Percentiles rank a stretch among this genome's conserved stretches.
Evolutionary conservation across 1,140 invertebrate genomes (phyloP).

Genomic region (Gonatopus flavifemur): DNA sequence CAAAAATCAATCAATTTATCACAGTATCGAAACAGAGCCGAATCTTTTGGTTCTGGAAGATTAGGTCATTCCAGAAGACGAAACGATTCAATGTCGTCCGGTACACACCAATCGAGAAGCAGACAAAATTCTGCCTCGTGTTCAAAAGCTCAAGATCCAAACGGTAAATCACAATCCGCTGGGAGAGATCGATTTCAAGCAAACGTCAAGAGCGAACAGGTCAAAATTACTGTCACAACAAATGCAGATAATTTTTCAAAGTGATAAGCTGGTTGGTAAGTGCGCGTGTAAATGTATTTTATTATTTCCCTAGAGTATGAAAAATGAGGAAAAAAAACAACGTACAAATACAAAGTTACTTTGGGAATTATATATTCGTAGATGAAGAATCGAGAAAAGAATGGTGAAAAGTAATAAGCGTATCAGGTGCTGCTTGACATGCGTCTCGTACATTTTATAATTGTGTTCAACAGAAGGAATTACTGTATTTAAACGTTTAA

Average conservation of each 20-base stretch:
- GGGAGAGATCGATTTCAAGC: slow-evolving; percentile 23
- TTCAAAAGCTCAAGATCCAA: slow-evolving; percentile 32
- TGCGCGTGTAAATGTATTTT: too few species aligned
- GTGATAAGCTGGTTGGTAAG: slow-evolving; percentile 1
- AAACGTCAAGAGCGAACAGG: slow-evolving; percentile 19
- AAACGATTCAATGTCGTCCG: slow-evolving; percentile 30
- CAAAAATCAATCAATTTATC: slow-evolving; percentile 35
- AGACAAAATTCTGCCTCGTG: slow-evolving; percentile 45
- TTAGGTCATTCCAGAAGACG: slow-evolving; percentile 30
- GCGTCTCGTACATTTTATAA: too few species aligned
- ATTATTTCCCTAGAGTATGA: too few species aligned
- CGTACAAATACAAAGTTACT: too few species aligned
- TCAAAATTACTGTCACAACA: slow-evolving; percentile 11
- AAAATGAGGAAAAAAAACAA: too few species aligned
- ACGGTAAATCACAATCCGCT: slow-evolving; percentile 26
- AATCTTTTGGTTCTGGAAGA: slow-evolving; percentile 51
- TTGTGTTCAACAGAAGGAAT: too few species aligned
- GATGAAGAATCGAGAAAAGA: too few species aligned
- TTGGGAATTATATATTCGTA: too few species aligned
- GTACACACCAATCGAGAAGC: slow-evolving; percentile 32
- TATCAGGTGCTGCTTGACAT: too few species aligned
- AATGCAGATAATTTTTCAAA: slow-evolving; percentile 18
- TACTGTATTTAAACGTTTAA: too few species aligned
- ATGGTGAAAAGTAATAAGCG: too few species aligned
- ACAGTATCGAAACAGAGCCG: slow-evolving; percentile 45